These are phyloP conservation scores for Tiphia femorata DNA, from an alignment of 2,888 invertebrate genomes.

Conservation along the genomic window DNA sequence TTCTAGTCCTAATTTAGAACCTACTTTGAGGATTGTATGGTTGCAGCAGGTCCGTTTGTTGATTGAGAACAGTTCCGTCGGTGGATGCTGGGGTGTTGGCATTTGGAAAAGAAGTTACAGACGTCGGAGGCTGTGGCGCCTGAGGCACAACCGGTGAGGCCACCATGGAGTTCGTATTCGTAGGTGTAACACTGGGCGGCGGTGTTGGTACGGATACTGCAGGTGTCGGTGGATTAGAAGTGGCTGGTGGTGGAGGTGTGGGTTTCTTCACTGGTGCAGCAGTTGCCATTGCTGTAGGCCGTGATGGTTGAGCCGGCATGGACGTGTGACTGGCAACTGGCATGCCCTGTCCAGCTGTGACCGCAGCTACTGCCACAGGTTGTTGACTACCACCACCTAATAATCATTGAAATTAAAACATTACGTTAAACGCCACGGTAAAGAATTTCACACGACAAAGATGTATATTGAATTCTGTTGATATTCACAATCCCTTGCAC, in stretches of 20 bases:
- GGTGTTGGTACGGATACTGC: conserved; percentile 62
- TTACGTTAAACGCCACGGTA: not conserved
- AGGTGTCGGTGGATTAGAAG: conserved; percentile 59
- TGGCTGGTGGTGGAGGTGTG: conserved; percentile 53
- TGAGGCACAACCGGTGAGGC: conserved; percentile 61
- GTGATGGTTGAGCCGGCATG: conserved; percentile 65
- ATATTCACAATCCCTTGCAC: too few species aligned
- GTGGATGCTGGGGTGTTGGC: conserved; percentile 52
- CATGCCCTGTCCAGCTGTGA: conserved; percentile 62
- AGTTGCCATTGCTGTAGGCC: conserved; percentile 63
- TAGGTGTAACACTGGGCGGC: conserved; percentile 62
- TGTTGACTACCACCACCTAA: conserved; percentile 70
- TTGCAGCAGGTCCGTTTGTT: conserved; percentile 63
- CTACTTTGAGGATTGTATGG: conserved; percentile 65
- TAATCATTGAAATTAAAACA: conserved; percentile 21
- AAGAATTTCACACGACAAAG: too few species aligned
- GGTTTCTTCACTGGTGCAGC: conserved; percentile 66
- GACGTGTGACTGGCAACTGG: conserved; percentile 66
- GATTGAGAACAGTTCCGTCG: conserved; percentile 54
- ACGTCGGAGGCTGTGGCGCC: conserved; percentile 55
- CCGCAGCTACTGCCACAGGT: conserved; percentile 71
- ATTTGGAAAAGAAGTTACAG: conserved; percentile 59
- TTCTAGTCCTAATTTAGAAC: too few species aligned
- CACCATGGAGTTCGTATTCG: conserved; percentile 57
- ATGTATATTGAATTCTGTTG: too few species aligned